These are phyloP conservation scores for Cynopterus sphinx DNA, from an alignment of 2,797 vertebrate genomes.

Conservation along the genomic window DNA sequence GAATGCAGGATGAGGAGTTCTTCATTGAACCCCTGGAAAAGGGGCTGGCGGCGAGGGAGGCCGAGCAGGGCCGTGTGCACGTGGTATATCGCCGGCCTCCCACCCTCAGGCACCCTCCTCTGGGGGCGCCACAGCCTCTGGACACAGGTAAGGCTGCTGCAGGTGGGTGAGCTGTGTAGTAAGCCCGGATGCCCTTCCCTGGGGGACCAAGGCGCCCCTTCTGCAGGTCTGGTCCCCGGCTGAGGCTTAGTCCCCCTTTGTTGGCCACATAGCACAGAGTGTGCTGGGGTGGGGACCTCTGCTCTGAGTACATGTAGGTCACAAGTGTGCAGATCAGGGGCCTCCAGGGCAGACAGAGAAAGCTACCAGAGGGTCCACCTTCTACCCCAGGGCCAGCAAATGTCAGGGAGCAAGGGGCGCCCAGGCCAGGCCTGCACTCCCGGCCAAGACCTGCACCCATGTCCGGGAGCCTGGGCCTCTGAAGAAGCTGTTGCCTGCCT, in stretches of 20 bases:
- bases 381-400: too few relatives aligned
- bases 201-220: background rate
- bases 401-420: background rate
- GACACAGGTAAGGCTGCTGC: constrained; percentile 90
- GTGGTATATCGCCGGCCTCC: constrained; percentile 92
- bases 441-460: accelerated
- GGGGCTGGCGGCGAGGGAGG: constrained; percentile 86
- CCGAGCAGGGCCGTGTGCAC: constrained; percentile 90
- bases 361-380: background rate
- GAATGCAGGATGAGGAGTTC: constrained; percentile 96
- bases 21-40: constrained; percentile 96
- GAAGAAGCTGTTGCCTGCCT: background rate
- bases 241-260: background rate
- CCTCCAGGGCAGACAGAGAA: background rate
- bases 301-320: background rate
- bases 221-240: background rate
- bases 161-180: background rate
- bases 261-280: accelerated
- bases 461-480: background rate
- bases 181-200: background rate
- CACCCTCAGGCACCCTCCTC: constrained; percentile 84
- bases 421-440: background rate
- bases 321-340: background rate
- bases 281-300: background rate
- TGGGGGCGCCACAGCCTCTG: constrained; percentile 80